Evolutionary conservation across 2,888 invertebrate species (phyloP).

Genomic region (Epinotia nisella): DNA sequence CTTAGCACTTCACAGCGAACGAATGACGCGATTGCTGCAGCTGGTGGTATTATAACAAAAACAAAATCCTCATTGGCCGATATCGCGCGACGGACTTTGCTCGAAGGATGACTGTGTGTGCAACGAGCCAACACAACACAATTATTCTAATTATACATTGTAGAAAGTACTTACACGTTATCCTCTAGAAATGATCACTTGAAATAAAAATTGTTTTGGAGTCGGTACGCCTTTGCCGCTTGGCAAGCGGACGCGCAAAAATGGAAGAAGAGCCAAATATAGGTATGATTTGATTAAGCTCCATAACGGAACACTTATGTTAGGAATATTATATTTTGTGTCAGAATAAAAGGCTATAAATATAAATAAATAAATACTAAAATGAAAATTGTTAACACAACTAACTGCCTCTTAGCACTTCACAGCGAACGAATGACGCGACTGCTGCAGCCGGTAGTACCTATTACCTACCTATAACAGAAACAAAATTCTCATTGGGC

Average conservation of each 20-base stretch:
- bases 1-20: slow-evolving; percentile 31
- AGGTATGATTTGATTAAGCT: no score
- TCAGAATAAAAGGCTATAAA: no score
- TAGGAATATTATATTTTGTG: no score
- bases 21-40: slow-evolving; percentile 36
- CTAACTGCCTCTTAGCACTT: slow-evolving; percentile 28
- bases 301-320: no score
- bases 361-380: no score
- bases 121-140: slow-evolving; percentile 43
- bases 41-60: slow-evolving; percentile 39
- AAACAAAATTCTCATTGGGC: slow-evolving; percentile 37
- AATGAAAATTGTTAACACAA: slow-evolving; percentile 26
- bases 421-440: slow-evolving; percentile 38
- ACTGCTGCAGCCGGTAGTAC: slow-evolving; percentile 35
- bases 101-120: slow-evolving; percentile 48
- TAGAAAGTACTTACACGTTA: no score
- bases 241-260: no score
- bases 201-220: slow-evolving; percentile 18
- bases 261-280: no score
- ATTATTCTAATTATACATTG: no score
- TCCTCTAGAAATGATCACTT: slow-evolving; percentile 1
- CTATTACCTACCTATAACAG: no score
- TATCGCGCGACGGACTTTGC: slow-evolving; percentile 46
- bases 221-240: no score
- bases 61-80: slow-evolving; percentile 38